Conservation (phyloP, 92 coral and sea anemone genomes). For the Epizoanthus stellaris region DNA sequence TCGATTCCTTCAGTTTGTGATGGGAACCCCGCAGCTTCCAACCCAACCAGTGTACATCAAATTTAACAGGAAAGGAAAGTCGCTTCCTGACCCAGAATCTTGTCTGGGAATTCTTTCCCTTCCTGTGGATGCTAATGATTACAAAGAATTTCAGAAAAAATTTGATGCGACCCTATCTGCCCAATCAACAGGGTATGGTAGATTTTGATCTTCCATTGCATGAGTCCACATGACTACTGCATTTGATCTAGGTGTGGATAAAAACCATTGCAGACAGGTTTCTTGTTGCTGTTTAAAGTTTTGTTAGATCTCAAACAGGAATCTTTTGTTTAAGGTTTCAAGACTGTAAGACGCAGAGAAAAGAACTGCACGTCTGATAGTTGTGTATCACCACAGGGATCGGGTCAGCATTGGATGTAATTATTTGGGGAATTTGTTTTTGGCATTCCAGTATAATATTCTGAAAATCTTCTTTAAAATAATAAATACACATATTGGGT, state of each 20-base stretch:
- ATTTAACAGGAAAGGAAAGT: conserved; percentile 46
- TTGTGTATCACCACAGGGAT: too few species aligned
- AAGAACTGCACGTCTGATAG: too few species aligned
- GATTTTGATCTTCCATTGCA: conserved; percentile 26
- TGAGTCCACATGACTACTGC: neutral
- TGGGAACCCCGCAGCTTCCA: conserved; percentile 51
- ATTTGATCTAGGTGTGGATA: conserved; percentile 4
- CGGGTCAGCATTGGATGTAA: too few species aligned
- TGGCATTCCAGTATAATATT: too few species aligned
- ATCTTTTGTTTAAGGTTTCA: too few species aligned
- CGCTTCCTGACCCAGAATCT: conserved; percentile 60
- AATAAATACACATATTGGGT: neutral
- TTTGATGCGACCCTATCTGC: conserved; percentile 43
- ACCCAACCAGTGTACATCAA: conserved; percentile 42
- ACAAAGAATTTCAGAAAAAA: conserved; percentile 24
- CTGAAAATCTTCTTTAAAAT: neutral
- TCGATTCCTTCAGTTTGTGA: conserved; percentile 54
- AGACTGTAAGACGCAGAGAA: too few species aligned
- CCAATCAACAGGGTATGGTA: conserved; percentile 59
- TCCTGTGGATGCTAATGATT: conserved; percentile 39
- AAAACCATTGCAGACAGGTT: neutral
- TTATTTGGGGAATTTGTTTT: too few species aligned
- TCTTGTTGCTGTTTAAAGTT: neutral
- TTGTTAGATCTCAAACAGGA: neutral
- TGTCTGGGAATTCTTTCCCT: conserved; percentile 52